phyloP scores from a whole-genome alignment of 1,140 invertebrate genomes.

The Halictus rubicundus region DNA sequence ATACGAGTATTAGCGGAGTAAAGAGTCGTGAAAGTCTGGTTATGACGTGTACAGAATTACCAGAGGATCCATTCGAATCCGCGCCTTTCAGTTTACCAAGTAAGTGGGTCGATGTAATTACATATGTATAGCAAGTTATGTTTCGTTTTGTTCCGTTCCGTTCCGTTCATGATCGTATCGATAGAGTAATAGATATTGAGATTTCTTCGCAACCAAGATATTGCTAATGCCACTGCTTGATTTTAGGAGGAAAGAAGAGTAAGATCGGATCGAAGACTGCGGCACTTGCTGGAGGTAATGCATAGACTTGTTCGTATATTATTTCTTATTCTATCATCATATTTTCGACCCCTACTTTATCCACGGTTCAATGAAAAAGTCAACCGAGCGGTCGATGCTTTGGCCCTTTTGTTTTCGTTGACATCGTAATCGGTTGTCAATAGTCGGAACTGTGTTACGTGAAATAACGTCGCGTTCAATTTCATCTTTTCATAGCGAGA shows the following conservation, averaged over 20 bases:
- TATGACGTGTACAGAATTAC: constrained; percentile 85
- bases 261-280: constrained; percentile 82
- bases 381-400: background rate
- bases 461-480: background rate
- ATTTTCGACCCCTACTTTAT: constrained; percentile 36
- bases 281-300: constrained; percentile 84
- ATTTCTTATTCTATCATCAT: constrained; percentile 36
- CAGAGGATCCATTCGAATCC: constrained; percentile 89
- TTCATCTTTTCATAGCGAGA: constrained; percentile 1
- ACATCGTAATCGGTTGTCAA: background rate
- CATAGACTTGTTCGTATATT: constrained; percentile 78
- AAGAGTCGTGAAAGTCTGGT: constrained; percentile 89
- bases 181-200: too few relatives aligned
- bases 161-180: too few relatives aligned
- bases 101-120: constrained; percentile 67
- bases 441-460: background rate
- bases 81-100: constrained; percentile 90
- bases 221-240: background rate
- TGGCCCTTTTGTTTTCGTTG: background rate
- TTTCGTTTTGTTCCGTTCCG: too few relatives aligned
- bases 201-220: too few relatives aligned
- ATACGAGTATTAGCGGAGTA: constrained; percentile 90
- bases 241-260: constrained; percentile 79
- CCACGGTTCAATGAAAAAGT: background rate
- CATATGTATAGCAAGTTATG: too few relatives aligned